Base-by-base conservation (phyloP, 2,888 invertebrate genomes). In the Eupelmus urozonus region DNA sequence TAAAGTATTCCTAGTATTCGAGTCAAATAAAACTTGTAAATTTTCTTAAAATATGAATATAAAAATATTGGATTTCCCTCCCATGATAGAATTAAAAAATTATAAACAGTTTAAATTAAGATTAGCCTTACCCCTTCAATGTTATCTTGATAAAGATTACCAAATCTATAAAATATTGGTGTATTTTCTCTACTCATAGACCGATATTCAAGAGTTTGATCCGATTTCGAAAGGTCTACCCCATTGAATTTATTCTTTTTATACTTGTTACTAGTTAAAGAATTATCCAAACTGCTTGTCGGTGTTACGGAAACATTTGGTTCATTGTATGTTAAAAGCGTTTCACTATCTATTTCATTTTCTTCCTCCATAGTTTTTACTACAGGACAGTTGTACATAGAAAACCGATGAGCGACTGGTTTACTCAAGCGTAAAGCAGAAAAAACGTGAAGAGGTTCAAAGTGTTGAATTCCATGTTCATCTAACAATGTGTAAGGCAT, bases 401-500 rank as follows among this genome's bases (percentile, higher is more conserved):
- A 93, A 83, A 93, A 93, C n/a, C 93, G 91, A 87, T 93, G 92
- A 5, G 93, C 92, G 7, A 92, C 92, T 0, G 93, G 93, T 83
- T 93, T 92, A 81, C 93, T 93, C 29, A 95, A 89, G 82, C 93
- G 93, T 72, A 95, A 89, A 0, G 94, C 94, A 29, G 93, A 93
- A 87, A 95, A 94, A 76, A 94, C 94, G 85, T 95, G 94, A 83
- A 95, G 90, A 0, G 95, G 95, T 85, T 95, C 95, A 85, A 95
- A 95, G 85, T 94, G 93, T 76, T 93, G 93, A 45, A 95, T 93
- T 27, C 96, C 95, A 81, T 92, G 93, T 88, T 96, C 95, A 84
- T 95, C 95, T 2, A 96, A 92, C 9, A 95, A 93, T 13, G 94
- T 94, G 85, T 95, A 96, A 1, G 95, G 92, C 0, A 95, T 93